Base-by-base conservation (phyloP, 1,140 invertebrate species). In the Oedothorax gibbosus region DNA sequence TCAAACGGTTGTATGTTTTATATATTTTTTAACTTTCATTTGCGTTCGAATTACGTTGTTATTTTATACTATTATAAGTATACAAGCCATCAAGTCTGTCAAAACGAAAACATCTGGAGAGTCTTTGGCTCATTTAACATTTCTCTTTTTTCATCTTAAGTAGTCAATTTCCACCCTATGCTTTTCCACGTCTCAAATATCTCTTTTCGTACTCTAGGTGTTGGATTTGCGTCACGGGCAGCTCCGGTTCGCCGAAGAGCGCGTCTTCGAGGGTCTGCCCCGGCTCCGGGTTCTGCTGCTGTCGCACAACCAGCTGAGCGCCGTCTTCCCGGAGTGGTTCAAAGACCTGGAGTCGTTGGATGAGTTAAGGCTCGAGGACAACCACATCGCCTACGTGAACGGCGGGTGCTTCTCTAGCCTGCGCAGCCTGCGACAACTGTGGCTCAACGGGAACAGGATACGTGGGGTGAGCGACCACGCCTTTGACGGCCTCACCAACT, bases 401-500 rank as follows among this genome's bases (percentile, higher is more conserved):
- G 94, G 94, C 51, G 96, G 94, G 18, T 95, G 96, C 90, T 97
- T 97, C 89, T 93, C 95, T 54, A 93, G 94, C 86, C 95, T 94
- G 20, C 94, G 95, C 57, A 94, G 94, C 88, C 90, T 97, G 50
- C 93, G 94, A n/a, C 92, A 92, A 81, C 91, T 98, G 18, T 94
- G 95, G 90, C 90, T 98, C 85, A 93, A 94, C 15, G 92, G 92
- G 86, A 98, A 98, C 90, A 93, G 94, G 87, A 92, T 98, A 49
- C 95, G 94, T 0, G 95, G 96, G 77, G 89, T 97, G 60, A 95
- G 96, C 0, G 96, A 97, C 89, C 96, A 96, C 89, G 95, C 96
- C 3, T 97, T 98, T 89, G 94, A 94, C 0, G 94, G 95, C 87
- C 91, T 97, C 9, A 93, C 94, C 0, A 82, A 80, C 11, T 71